These are phyloP conservation scores for Eurypyga helias DNA, from an alignment of 2,113 vertebrate genomes.

Conservation along the genomic window DNA sequence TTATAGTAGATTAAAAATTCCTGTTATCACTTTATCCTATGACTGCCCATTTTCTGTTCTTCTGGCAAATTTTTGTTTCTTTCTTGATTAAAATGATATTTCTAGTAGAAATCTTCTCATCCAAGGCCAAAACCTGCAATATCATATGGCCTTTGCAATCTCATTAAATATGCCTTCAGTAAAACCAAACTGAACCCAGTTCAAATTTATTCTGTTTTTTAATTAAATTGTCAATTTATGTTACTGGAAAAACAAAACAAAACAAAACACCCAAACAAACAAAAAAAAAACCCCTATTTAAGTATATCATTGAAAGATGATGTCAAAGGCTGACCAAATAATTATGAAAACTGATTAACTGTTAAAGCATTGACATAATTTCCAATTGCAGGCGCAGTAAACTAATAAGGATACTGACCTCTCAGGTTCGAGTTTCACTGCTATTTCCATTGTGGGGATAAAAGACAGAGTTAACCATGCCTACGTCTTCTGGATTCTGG, in stretches of 20 bases:
- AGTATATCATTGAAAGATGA: background rate
- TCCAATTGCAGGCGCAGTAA: background rate
- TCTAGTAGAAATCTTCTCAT: background rate
- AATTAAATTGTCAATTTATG: background rate
- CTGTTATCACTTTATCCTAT: background rate
- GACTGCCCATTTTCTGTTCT: background rate
- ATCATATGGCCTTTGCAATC: background rate
- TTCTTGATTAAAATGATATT: background rate
- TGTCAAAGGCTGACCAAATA: background rate
- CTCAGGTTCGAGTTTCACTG: background rate
- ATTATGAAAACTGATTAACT: background rate
- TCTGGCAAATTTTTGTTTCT: background rate
- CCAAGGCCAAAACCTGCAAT: background rate
- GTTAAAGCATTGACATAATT: background rate
- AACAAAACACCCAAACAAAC: too few relatives aligned
- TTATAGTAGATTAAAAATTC: background rate
- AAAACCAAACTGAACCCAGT: background rate
- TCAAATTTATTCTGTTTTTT: background rate
- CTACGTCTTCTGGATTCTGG: background rate
- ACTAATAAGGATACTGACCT: background rate
- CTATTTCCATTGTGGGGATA: background rate
- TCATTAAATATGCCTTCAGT: background rate
- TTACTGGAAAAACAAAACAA: too few relatives aligned
- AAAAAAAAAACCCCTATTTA: background rate
- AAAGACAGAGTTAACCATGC: background rate